Evolutionary conservation across 2,797 vertebrate species (phyloP).

Genomic region (Sus cebifrons): DNA sequence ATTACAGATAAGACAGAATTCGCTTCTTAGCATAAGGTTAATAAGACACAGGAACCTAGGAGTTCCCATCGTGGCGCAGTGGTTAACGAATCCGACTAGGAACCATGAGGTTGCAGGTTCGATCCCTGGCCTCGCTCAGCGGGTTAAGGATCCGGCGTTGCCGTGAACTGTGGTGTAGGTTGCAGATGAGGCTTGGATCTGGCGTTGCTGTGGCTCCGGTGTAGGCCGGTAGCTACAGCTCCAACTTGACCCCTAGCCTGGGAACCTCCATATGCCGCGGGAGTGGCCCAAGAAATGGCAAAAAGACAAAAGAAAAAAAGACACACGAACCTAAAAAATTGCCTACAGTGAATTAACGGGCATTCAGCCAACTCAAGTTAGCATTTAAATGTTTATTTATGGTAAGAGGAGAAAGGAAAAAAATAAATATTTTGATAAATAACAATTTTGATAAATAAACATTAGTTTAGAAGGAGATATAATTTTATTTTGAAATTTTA

Average conservation of each 20-base stretch:
- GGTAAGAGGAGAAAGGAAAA: not conserved
- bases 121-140: too few relatives aligned
- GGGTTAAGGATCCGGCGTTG: too few relatives aligned
- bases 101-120: too few relatives aligned
- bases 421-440: not conserved
- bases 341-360: not conserved
- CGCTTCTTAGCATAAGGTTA: conserved; percentile 35
- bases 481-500: conserved; percentile 22
- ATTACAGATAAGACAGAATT: not conserved
- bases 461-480: conserved; percentile 35
- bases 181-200: too few relatives aligned
- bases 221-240: too few relatives aligned
- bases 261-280: too few relatives aligned
- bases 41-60: not conserved
- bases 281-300: too few relatives aligned
- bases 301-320: not conserved
- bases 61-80: too few relatives aligned
- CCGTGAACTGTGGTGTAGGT: too few relatives aligned
- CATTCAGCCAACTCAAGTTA: not conserved
- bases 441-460: not conserved
- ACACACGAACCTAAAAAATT: not conserved
- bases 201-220: too few relatives aligned
- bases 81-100: too few relatives aligned
- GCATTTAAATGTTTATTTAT: conserved; percentile 44
- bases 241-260: too few relatives aligned